A percentile compares a stretch with the other conserved stretches of the same genome.
Conservation (phyloP, 92 coral and sea anemone species). For the Zoanthus sansibaricus region DNA sequence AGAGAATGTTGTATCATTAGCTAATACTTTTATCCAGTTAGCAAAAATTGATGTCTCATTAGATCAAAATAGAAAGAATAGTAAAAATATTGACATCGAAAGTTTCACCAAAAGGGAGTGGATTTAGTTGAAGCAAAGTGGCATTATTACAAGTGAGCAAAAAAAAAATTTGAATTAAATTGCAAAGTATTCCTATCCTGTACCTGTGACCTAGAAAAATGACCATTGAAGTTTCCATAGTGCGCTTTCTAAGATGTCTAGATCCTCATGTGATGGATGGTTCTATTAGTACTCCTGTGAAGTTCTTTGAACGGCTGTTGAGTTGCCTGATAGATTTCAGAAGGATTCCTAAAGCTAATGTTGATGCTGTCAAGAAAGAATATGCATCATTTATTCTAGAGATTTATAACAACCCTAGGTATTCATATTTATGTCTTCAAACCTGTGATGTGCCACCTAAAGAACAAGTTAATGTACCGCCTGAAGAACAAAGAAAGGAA, state of each 20-base stretch:
- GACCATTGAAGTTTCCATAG: constrained; percentile 76
- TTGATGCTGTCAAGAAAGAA: constrained; percentile 64
- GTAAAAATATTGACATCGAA: constrained; percentile 70
- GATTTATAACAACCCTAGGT: constrained; percentile 62
- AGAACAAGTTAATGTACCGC: too few relatives aligned
- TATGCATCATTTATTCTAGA: constrained; percentile 65
- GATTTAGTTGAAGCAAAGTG: constrained; percentile 54
- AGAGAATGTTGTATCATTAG: constrained; percentile 51
- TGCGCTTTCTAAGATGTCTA: constrained; percentile 66
- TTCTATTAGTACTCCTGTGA: constrained; percentile 50
- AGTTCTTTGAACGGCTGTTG: constrained; percentile 72
- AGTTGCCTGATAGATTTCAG: constrained; percentile 64
- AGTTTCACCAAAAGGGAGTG: constrained; percentile 69
- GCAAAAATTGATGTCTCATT: constrained; percentile 71
- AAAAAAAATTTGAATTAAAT: constrained; percentile 56
- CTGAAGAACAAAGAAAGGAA: too few relatives aligned
- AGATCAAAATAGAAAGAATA: constrained; percentile 37
- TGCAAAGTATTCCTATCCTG: constrained; percentile 68
- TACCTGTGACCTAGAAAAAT: constrained; percentile 66
- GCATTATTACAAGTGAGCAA: constrained; percentile 61
- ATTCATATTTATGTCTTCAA: too few relatives aligned
- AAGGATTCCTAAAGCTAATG: constrained; percentile 60
- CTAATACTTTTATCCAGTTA: constrained; percentile 60
- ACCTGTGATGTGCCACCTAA: too few relatives aligned
- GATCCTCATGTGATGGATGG: constrained; percentile 77